Evolutionary conservation across 2,797 vertebrate genomes (phyloP).

Genomic region (Galago senegalensis): DNA sequence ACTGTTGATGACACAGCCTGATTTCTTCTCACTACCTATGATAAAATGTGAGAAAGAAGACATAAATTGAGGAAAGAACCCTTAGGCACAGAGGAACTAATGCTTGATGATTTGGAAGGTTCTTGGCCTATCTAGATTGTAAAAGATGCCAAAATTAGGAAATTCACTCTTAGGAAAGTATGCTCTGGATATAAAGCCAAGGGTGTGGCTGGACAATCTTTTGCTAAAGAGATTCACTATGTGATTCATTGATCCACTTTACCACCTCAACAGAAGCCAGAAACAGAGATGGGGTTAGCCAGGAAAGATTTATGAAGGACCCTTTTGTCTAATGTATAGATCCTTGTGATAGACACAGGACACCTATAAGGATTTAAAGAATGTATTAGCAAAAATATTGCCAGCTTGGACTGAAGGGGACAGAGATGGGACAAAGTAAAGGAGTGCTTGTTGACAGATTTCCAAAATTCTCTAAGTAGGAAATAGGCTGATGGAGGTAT

Average conservation of each 20-base stretch:
- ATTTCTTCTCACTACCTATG: not conserved
- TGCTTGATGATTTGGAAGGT: not conserved
- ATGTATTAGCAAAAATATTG: not conserved
- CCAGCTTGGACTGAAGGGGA: not conserved
- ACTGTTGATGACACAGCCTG: not conserved
- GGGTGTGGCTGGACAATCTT: not conserved
- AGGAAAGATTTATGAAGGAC: not conserved
- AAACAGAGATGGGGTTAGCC: not conserved
- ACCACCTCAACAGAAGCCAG: slow-evolving; percentile 16
- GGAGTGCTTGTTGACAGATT: not conserved
- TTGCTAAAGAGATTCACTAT: not conserved
- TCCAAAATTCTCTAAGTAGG: not conserved
- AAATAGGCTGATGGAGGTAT: not conserved
- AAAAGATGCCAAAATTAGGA: slow-evolving; percentile 27
- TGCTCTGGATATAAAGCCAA: slow-evolving; percentile 20
- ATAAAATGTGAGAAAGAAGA: not conserved
- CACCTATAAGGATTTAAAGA: not conserved
- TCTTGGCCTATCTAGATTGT: not conserved
- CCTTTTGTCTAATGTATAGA: not conserved
- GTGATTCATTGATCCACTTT: not conserved
- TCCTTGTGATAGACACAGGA: not conserved
- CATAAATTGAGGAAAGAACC: not conserved
- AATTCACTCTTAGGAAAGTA: slow-evolving; percentile 26
- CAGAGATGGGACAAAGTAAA: not conserved
- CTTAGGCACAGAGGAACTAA: not conserved